Evolutionary conservation across 2,888 invertebrate genomes (phyloP).

Genomic region (Polydesmus complanatus): DNA sequence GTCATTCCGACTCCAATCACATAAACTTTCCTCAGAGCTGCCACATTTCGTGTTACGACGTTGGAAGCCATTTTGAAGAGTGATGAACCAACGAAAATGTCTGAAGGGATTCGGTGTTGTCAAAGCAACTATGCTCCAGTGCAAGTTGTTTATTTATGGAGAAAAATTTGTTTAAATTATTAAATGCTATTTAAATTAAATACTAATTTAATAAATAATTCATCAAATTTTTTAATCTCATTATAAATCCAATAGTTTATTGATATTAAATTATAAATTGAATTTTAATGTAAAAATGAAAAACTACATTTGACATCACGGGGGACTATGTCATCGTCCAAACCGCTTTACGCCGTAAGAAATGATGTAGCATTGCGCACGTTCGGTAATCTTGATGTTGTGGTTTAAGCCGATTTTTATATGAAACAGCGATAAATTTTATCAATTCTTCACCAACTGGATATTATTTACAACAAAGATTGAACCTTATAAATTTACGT

Average conservation of each 20-base stretch:
- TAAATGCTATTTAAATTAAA: not conserved
- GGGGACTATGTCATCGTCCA: not conserved
- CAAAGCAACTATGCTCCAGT: no score
- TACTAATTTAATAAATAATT: not conserved
- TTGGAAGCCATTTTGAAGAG: constrained; percentile 8
- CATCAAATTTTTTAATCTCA: no score
- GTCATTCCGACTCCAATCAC: constrained; percentile 97
- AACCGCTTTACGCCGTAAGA: not conserved
- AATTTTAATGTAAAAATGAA: not conserved
- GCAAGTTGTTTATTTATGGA: no score
- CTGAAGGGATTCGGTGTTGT: no score
- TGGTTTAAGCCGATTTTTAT: not conserved
- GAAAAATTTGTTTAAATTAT: no score
- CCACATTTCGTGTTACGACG: not conserved
- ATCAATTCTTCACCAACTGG: not conserved
- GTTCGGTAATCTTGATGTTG: not conserved
- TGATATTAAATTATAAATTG: no score
- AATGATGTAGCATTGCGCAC: not conserved
- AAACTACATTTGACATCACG: not conserved
- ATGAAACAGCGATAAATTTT: not conserved
- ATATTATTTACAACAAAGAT: no score
- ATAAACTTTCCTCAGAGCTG: constrained; percentile 45
- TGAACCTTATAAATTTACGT: no score
- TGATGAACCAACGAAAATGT: no score
- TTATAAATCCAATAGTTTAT: no score